phyloP scores from a whole-genome alignment of 30 jellyfish, hydroid and myxozoan species.

The Pelagia noctiluca region DNA sequence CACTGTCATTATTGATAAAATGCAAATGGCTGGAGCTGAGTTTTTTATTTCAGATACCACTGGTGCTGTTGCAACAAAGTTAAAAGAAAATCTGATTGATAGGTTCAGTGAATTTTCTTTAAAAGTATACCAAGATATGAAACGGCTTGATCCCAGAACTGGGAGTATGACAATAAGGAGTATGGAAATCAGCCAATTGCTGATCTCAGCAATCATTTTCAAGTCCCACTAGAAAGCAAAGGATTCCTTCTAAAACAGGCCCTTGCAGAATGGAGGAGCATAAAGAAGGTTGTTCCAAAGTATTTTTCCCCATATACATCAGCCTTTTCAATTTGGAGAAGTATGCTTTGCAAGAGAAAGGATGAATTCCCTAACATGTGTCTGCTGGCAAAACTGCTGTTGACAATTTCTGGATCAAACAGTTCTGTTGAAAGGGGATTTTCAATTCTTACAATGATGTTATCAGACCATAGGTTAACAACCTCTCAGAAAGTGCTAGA shows the following conservation, averaged over 20 bases:
- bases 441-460: too few relatives aligned
- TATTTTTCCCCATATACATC: too few relatives aligned
- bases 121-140: too few relatives aligned
- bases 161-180: conserved; percentile 15
- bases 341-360: too few relatives aligned
- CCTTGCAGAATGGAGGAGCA: conserved; percentile 25
- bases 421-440: too few relatives aligned
- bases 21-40: conserved; percentile 26
- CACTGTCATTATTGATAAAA: neutral
- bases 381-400: conserved; percentile 5
- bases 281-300: too few relatives aligned
- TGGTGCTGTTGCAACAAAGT: conserved; percentile 16
- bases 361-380: conserved; percentile 5
- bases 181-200: too few relatives aligned
- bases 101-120: too few relatives aligned
- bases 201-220: neutral
- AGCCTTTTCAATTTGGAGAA: too few relatives aligned
- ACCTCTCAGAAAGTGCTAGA: conserved; percentile 8
- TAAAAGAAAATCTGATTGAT: conserved; percentile 20
- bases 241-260: too few relatives aligned
- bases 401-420: too few relatives aligned
- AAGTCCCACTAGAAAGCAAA: too few relatives aligned
- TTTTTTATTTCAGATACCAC: conserved; percentile 15
- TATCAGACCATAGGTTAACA: conserved; percentile 18
- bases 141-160: conserved; percentile 35